A percentile compares a stretch with the other conserved stretches of the same genome.
phyloP scores from a whole-genome alignment of 2,888 invertebrate genomes.

The Drosophila rellima region DNA sequence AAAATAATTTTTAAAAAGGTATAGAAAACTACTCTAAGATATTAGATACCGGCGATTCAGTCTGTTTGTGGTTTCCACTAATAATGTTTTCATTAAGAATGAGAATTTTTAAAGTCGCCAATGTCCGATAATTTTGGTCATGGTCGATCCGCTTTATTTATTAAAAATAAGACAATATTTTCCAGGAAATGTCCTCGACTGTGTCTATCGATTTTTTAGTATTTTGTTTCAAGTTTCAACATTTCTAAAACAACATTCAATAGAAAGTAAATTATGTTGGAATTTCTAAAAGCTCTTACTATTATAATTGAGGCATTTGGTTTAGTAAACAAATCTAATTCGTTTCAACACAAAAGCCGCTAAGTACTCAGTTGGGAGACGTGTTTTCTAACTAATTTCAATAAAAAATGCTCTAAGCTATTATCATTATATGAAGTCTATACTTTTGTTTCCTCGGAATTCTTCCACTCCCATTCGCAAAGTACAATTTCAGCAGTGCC shows the following conservation, averaged over 20 bases:
- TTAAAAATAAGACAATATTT: background rate
- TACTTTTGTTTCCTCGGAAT: background rate
- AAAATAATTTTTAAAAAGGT: too few relatives aligned
- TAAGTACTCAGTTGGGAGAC: background rate
- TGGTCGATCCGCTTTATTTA: too few relatives aligned
- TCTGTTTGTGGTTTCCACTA: too few relatives aligned
- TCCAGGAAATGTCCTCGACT: background rate
- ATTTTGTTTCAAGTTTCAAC: background rate
- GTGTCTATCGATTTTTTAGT: background rate
- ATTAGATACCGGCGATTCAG: too few relatives aligned
- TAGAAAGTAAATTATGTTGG: background rate
- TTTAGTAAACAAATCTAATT: conserved; percentile 24
- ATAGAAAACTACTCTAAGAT: too few relatives aligned
- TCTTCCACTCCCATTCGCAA: background rate
- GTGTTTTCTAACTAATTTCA: background rate
- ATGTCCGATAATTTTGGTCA: too few relatives aligned
- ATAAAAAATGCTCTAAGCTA: background rate
- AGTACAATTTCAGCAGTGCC: background rate
- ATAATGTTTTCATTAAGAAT: too few relatives aligned
- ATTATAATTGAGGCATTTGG: conserved; percentile 12
- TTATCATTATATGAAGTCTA: conserved; percentile 3
- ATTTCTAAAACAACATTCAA: background rate
- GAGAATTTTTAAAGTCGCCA: too few relatives aligned
- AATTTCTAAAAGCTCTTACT: background rate
- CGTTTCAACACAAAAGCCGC: background rate